Evolutionary conservation across 1,140 invertebrate genomes (phyloP).

Genomic region (Pseudomyrmex gracilis): DNA sequence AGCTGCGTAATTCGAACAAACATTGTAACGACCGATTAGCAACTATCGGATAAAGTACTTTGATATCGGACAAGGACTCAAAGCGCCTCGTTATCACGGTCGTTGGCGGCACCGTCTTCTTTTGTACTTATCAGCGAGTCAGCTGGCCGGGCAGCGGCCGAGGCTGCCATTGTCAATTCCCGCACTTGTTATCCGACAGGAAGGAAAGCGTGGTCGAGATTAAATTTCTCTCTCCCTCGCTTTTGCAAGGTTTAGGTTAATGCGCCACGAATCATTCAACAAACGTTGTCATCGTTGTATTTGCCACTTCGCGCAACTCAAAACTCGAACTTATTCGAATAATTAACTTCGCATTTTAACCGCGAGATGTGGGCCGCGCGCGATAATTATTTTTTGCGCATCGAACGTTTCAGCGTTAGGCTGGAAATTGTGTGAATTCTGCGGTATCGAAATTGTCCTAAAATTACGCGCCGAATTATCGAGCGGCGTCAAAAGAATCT

Average conservation of each 20-base stretch:
- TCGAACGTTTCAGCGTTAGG: background rate
- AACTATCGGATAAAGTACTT: slow-evolving; percentile 5
- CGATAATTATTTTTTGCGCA: background rate
- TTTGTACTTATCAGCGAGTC: slow-evolving; percentile 59
- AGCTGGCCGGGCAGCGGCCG: slow-evolving; percentile 63
- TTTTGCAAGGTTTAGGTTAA: slow-evolving; percentile 77
- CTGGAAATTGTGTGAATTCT: background rate
- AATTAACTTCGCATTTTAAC: too few species aligned
- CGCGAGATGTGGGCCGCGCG: too few species aligned
- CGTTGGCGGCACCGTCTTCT: slow-evolving; percentile 40
- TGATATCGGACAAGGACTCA: background rate
- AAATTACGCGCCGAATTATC: background rate
- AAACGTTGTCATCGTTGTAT: background rate
- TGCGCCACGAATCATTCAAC: slow-evolving; percentile 38
- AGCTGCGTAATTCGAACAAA: background rate
- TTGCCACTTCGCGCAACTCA: background rate
- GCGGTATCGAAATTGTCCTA: background rate
- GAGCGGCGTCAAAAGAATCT: background rate
- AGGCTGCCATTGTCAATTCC: slow-evolving; percentile 58
- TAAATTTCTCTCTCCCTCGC: slow-evolving; percentile 60
- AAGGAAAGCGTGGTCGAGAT: slow-evolving; percentile 73
- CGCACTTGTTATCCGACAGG: slow-evolving; percentile 69
- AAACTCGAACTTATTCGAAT: too few species aligned
- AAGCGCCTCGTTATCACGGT: slow-evolving; percentile 40
- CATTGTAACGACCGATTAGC: background rate